These are phyloP conservation scores for Sclerurus mexicanus DNA, from an alignment of 2,113 vertebrate genomes.

Conservation along the genomic window DNA sequence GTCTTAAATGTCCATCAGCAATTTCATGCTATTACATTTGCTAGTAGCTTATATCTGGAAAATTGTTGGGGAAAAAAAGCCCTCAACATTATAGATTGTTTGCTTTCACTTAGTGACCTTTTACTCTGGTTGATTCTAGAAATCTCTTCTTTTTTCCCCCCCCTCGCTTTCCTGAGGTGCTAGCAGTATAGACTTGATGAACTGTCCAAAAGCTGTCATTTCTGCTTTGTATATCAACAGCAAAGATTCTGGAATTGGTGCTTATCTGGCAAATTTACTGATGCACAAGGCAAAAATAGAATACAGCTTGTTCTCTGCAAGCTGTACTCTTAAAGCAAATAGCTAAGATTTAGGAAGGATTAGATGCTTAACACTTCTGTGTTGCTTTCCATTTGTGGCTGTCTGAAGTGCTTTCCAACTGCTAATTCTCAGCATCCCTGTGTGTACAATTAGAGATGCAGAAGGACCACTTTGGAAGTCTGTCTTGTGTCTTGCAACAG, in stretches of 20 bases:
- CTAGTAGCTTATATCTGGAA: not conserved
- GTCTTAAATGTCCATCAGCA: not conserved
- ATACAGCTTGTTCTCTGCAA: not conserved
- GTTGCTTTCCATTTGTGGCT: slow-evolving; percentile 2
- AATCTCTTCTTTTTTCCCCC: not conserved
- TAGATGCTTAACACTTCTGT: slow-evolving; percentile 9
- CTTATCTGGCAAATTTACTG: slow-evolving; percentile 27
- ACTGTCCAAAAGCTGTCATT: not conserved
- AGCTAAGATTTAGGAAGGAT: slow-evolving; percentile 21
- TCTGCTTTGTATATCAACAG: not conserved
- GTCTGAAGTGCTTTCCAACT: slow-evolving; percentile 11
- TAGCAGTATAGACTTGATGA: not conserved
- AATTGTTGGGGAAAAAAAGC: not conserved
- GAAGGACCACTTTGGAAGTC: not conserved
- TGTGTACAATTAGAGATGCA: not conserved
- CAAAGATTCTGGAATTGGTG: not conserved
- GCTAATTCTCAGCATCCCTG: not conserved
- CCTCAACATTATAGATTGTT: not conserved
- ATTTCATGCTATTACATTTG: not conserved
- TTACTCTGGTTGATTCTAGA: not conserved
- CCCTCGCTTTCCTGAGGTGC: not conserved
- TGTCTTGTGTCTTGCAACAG: not conserved
- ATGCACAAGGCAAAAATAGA: not conserved
- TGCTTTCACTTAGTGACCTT: not conserved
- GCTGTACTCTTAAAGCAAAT: slow-evolving; percentile 15